Evolutionary conservation across 64 coral and sea anemone genomes (phyloP), one percentile per base, ranked within the genome.

Genomic region (Dendronephthya gigantea): DNA sequence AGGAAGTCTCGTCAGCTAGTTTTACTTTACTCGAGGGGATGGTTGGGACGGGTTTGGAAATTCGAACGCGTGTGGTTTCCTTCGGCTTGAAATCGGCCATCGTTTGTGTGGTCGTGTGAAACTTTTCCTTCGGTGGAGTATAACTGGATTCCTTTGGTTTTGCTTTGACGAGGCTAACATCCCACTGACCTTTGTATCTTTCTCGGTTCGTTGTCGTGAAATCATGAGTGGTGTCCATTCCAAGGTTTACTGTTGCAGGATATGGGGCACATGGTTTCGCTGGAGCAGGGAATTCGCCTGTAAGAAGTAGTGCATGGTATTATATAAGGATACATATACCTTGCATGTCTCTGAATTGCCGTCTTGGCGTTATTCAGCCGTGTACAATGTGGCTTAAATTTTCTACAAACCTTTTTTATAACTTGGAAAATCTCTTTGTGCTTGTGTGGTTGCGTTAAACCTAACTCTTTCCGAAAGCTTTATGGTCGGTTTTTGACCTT

Each of bases 361-460:
- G n/a, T n/a, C n/a, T n/a, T n/a, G n/a, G n/a, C n/a, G n/a, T n/a
- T n/a, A n/a, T n/a, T n/a, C n/a, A n/a, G n/a, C 13, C 23, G 23
- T 22, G 8, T 22, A 52, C 1, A 52, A 22, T 22, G 0, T 12
- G 13, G 50, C 50, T 16, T 8, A 52, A 16, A 12, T 52, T 12
- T n/a, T n/a, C 16, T 27, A 4, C 55, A 3, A 36, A 36, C 72
- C 72, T 39, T 79, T 79, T 39, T 79, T 79, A 29, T 79, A 98
- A 84, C 95, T 92, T 29, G 95, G 95, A 48, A 92, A 98, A 82
- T 98, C 95, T 45, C 95, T 98, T 88, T 76, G 90, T 72, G 89
- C 90, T 65, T 98, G 95, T 6, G 95, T 98, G n/a, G 93, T 84
- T 22, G 82, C 84, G 17, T 93, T 89, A 50, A 98, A 98, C 58